phyloP scores from a whole-genome alignment of 2,113 vertebrate species.

The Talpa occidentalis region DNA sequence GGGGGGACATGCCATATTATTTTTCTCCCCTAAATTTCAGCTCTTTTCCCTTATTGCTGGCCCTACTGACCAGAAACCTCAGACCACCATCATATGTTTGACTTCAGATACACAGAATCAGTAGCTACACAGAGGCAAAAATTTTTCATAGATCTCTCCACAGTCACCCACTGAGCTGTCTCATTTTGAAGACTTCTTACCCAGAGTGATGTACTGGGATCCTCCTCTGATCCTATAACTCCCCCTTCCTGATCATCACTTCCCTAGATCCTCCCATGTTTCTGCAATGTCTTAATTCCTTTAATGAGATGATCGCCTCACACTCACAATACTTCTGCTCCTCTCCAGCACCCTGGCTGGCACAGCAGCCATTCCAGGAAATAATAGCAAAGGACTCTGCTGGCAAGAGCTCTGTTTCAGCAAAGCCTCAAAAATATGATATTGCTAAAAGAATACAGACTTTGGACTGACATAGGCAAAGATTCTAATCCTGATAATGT shows the following conservation, averaged over 20 bases:
- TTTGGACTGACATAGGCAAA: not conserved
- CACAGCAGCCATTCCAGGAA: not conserved
- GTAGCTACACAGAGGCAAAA: not conserved
- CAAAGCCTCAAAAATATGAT: not conserved
- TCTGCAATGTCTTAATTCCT: too few relatives aligned
- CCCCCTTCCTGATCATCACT: too few relatives aligned
- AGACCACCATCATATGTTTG: not conserved
- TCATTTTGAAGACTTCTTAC: not conserved
- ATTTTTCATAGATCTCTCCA: not conserved
- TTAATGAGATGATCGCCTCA: too few relatives aligned
- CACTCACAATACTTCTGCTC: too few relatives aligned
- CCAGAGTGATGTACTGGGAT: too few relatives aligned
- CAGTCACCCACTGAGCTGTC: not conserved
- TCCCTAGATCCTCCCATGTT: too few relatives aligned
- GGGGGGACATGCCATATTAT: not conserved
- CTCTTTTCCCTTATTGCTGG: not conserved
- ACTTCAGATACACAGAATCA: not conserved
- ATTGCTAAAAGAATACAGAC: constrained; percentile 22
- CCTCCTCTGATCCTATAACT: too few relatives aligned
- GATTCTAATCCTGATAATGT: not conserved
- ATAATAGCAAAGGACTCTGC: not conserved
- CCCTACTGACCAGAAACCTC: not conserved
- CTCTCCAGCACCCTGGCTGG: not conserved
- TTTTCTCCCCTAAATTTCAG: not conserved
- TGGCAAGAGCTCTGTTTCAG: not conserved